phyloP scores from a whole-genome alignment of 2,888 invertebrate species.

The Thecophora atra region DNA sequence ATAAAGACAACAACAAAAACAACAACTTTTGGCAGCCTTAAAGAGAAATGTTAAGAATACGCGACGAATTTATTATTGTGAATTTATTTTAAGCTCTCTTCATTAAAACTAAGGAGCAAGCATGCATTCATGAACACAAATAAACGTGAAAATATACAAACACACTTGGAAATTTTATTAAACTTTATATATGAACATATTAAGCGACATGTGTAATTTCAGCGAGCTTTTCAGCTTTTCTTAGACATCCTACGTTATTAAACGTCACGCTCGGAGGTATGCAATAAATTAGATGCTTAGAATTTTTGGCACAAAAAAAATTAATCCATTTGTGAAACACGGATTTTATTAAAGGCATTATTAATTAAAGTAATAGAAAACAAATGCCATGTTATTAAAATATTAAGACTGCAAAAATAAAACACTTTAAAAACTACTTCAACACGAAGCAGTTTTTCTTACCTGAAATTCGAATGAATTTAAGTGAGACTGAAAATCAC shows the following conservation, averaged over 20 bases:
- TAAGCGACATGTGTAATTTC: neutral
- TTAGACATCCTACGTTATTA: neutral
- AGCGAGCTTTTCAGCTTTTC: neutral
- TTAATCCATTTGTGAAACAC: neutral
- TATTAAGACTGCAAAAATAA: no score
- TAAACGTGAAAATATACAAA: neutral
- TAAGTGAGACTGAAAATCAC: no score
- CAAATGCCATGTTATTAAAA: no score
- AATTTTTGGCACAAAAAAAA: conserved; percentile 17
- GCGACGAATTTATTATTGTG: conserved; percentile 26
- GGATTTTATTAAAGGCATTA: conserved; percentile 29
- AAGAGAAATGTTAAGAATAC: conserved; percentile 20
- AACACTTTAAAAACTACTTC: no score
- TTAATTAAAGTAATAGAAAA: no score
- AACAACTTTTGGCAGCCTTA: neutral
- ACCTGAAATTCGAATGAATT: no score
- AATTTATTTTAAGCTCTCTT: conserved; percentile 16
- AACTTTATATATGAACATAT: neutral
- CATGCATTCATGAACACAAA: no score
- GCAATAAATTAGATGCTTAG: conserved; percentile 26
- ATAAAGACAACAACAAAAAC: neutral
- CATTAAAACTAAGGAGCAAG: no score
- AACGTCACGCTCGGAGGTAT: neutral
- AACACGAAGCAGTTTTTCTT: no score
- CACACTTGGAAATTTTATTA: neutral